These are phyloP conservation scores for Tinea semifulvella DNA, from an alignment of 2,888 invertebrate species.

Conservation along the genomic window DNA sequence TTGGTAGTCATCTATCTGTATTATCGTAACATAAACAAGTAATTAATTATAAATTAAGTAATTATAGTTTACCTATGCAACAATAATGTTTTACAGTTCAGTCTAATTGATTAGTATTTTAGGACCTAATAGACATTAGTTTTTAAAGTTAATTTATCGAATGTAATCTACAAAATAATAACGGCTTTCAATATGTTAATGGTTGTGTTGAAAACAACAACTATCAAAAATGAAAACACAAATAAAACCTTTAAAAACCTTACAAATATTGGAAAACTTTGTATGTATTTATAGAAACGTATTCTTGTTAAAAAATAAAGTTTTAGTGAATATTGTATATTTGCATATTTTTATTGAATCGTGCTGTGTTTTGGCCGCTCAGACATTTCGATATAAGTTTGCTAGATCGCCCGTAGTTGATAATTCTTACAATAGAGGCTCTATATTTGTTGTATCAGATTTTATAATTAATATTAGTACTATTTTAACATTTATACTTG, in stretches of 20 bases:
- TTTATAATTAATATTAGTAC: not conserved
- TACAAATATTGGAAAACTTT: not conserved
- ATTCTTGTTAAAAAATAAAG: not conserved
- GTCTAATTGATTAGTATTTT: too few relatives aligned
- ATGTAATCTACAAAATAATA: too few relatives aligned
- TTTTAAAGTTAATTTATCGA: too few relatives aligned
- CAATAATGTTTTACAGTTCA: too few relatives aligned
- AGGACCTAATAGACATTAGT: too few relatives aligned
- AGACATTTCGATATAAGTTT: not conserved
- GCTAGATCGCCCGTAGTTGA: not conserved
- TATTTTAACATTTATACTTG: not conserved
- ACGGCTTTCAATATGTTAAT: too few relatives aligned
- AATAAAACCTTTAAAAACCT: not conserved
- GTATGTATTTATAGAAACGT: slow-evolving; percentile 2
- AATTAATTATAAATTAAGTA: too few relatives aligned
- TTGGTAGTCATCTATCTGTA: too few relatives aligned
- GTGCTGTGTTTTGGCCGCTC: not conserved
- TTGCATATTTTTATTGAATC: not conserved
- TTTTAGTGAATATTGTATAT: not conserved
- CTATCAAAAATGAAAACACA: too few relatives aligned
- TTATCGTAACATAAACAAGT: too few relatives aligned
- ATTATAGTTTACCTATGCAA: too few relatives aligned
- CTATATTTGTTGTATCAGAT: not conserved
- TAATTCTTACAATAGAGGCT: not conserved
- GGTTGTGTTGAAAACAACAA: too few relatives aligned